These are phyloP conservation scores for Masnerella sp. DNA, from an alignment of 2,888 invertebrate genomes.

Conservation along the genomic window DNA sequence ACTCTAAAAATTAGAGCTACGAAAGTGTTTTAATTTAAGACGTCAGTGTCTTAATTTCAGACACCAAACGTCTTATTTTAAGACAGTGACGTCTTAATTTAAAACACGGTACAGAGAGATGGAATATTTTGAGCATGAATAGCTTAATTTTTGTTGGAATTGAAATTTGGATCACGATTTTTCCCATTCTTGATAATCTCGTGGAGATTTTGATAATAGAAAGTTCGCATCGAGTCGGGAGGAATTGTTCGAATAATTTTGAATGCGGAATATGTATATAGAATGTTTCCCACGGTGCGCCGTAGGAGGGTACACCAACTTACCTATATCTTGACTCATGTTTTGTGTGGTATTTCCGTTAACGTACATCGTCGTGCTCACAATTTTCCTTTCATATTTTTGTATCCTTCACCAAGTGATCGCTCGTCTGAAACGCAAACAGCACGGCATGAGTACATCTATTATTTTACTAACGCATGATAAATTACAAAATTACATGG, in stretches of 20 bases:
- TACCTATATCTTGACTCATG: slow-evolving; percentile 74
- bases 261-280: slow-evolving; percentile 36
- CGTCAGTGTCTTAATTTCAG: too few relatives aligned
- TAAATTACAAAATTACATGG: slow-evolving; percentile 38
- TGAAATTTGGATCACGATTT: slow-evolving; percentile 1
- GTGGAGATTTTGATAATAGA: slow-evolving; percentile 19
- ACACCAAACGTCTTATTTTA: too few relatives aligned
- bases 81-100: too few relatives aligned
- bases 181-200: slow-evolving; percentile 2
- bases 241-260: slow-evolving; percentile 46
- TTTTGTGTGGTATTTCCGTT: slow-evolving; percentile 73
- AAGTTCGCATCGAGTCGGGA: slow-evolving; percentile 5
- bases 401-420: slow-evolving; percentile 56
- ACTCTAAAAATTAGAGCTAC: too few relatives aligned
- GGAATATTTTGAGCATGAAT: too few relatives aligned
- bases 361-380: slow-evolving; percentile 72
- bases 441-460: slow-evolving; percentile 29
- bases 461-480: slow-evolving; percentile 38
- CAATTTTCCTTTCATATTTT: slow-evolving; percentile 72
- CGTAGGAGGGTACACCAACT: slow-evolving; percentile 55
- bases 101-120: too few relatives aligned
- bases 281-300: slow-evolving; percentile 39
- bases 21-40: too few relatives aligned
- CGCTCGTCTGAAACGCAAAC: slow-evolving; percentile 57
- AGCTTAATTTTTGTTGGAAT: too few relatives aligned